Conservation (phyloP, 2,888 invertebrate species). For the Drosophila mimica region DNA sequence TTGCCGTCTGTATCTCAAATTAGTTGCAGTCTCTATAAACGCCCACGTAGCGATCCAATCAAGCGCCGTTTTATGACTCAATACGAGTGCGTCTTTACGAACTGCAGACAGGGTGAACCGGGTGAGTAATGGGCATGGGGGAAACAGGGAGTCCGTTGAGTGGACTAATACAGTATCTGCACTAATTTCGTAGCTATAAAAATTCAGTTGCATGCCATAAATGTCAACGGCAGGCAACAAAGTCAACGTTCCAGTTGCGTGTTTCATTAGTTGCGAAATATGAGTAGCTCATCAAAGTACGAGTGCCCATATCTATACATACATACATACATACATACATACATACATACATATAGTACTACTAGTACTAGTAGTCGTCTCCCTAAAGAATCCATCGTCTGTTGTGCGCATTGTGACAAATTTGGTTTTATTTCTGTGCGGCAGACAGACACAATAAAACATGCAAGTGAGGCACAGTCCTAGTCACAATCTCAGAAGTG, state of each 20-base stretch:
- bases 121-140: not conserved
- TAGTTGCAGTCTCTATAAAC: constrained; percentile 64
- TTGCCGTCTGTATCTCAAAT: constrained; percentile 65
- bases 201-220: constrained; percentile 78
- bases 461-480: constrained; percentile 43
- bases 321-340: not conserved
- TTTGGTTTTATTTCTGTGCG: constrained; percentile 73
- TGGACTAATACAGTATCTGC: constrained; percentile 59
- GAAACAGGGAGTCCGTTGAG: constrained; percentile 4
- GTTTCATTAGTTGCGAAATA: constrained; percentile 77
- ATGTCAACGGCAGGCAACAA: constrained; percentile 66
- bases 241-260: constrained; percentile 62
- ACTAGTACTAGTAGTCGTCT: not conserved
- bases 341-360: not conserved
- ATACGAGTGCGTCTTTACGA: constrained; percentile 63
- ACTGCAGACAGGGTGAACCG: constrained; percentile 29
- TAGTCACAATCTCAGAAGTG: constrained; percentile 24
- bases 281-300: constrained; percentile 53
- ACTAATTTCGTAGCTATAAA: constrained; percentile 77
- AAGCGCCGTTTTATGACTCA: constrained; percentile 76
- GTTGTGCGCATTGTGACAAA: constrained; percentile 64
- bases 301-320: not conserved
- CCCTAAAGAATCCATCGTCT: constrained; percentile 16
- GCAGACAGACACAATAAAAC: constrained; percentile 67
- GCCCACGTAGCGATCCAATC: constrained; percentile 72